Percentiles rank a stretch among this genome's conserved stretches.
Conservation (phyloP, 2,797 vertebrate species). For the Ceryle rudis region DNA sequence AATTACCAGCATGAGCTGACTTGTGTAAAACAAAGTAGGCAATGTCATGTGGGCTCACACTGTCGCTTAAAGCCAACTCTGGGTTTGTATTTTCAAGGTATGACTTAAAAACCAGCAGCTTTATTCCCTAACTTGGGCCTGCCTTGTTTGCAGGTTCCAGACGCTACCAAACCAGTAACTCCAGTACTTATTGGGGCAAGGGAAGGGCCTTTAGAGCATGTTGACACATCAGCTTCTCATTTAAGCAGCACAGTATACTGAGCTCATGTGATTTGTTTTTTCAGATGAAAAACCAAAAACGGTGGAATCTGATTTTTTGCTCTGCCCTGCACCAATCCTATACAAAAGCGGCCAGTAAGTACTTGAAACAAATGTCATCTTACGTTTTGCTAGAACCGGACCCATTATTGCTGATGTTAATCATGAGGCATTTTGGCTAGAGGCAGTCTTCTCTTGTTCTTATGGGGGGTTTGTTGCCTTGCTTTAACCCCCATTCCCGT, state of each 20-base stretch:
- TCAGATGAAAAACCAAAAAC: conserved; percentile 84
- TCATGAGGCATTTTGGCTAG: background rate
- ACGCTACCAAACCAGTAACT: background rate
- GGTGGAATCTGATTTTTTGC: conserved; percentile 83
- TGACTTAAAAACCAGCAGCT: background rate
- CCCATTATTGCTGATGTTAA: background rate
- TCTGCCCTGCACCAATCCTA: conserved; percentile 89
- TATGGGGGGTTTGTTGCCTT: background rate
- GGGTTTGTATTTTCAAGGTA: background rate
- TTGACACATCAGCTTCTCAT: background rate
- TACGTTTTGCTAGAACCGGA: background rate
- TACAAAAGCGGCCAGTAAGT: conserved; percentile 92
- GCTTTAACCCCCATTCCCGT: background rate
- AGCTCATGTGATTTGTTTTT: conserved; percentile 63
- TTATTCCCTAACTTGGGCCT: background rate
- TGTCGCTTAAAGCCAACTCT: background rate
- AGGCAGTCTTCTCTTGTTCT: background rate
- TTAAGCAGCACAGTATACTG: background rate
- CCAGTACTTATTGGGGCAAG: background rate
- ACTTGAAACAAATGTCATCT: conserved; percentile 12
- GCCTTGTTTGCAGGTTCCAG: background rate
- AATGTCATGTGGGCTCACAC: fast-evolving
- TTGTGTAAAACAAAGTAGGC: background rate
- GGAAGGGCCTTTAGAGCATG: background rate
- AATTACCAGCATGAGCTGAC: background rate